Base-by-base conservation (phyloP, 2,888 invertebrate species). In the Lasioglossum malachurum region DNA sequence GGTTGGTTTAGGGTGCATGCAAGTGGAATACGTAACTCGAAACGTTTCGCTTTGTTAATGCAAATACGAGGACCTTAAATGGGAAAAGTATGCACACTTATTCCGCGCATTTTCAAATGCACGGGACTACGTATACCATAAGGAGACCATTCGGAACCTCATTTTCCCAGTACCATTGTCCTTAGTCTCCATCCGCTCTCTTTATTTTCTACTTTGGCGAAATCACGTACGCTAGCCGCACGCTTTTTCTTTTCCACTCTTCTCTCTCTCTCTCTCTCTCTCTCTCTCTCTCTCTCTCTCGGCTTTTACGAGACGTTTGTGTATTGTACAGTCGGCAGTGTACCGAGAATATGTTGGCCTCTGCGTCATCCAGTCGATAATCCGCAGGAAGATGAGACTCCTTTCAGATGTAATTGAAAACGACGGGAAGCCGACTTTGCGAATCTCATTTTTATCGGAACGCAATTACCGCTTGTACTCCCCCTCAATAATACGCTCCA, bases 181-280 rank as follows among this genome's bases (percentile, higher is more conserved):
- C 82, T 80, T 87, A 76, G 53, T 49, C 75, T 72, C 67, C 75
- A 64, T 44, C 16, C 73, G 53, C 64, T 64, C 60, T 57, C 57
- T 72, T 86, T 86, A 88, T 82, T 89, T 88, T 87, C 84, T 83
- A 86, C 86, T 88, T 88, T 81, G 75, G 82, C 80, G 78, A 83
- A 91, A 90, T 90, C 77, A 83, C 85, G 76, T 89, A 87, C 76
- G 83, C 80, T 72, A 73, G 67, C 75, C 27, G 73, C 12, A 46
- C 53, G 71, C 76, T 67, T 75, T 44, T 73, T 41, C 41, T 76
- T 74, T 77, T 64, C 14, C 27, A 76, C 31, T 64, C 44, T 64
- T 53, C 46, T 35, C 23, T 53, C 23, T 53, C 8, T 23, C 23
- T 23, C 23, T 53, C 23, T 23, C 49, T 49, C 49, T 49, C 49